These are phyloP conservation scores for Xestia sexstrigata DNA, from an alignment of 2,888 invertebrate species.

Conservation along the genomic window DNA sequence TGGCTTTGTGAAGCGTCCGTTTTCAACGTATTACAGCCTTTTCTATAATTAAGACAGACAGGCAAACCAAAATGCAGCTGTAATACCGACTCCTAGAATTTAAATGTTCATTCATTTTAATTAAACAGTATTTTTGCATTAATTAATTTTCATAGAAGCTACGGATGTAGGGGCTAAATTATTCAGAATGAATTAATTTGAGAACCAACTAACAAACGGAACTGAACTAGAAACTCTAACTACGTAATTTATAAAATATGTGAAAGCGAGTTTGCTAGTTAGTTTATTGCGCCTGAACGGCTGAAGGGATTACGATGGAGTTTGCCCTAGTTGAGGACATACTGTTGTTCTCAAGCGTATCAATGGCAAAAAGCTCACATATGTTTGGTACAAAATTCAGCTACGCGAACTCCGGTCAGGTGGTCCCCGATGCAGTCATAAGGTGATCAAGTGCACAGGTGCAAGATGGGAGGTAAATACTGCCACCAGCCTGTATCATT, in stretches of 20 bases:
- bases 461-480: too few species aligned
- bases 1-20: too few species aligned
- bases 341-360: not conserved
- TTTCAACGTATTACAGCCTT: too few species aligned
- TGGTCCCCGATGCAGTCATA: not conserved
- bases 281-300: not conserved
- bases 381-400: not conserved
- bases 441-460: not conserved
- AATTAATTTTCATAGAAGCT: not conserved
- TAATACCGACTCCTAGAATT: constrained; percentile 1
- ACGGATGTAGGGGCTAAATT: not conserved
- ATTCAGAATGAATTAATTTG: constrained; percentile 15
- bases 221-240: not conserved
- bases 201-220: not conserved
- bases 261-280: not conserved
- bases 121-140: not conserved
- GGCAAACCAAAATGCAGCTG: constrained; percentile 2
- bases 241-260: not conserved
- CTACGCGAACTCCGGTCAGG: not conserved
- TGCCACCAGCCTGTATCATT: not conserved
- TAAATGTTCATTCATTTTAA: constrained; percentile 14
- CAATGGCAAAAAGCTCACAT: not conserved
- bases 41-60: too few species aligned
- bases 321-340: not conserved
- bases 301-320: not conserved